A percentile compares a stretch with the other conserved stretches of the same genome.
These are phyloP conservation scores for Spilogale gracilis DNA, from an alignment of 2,113 vertebrate genomes.

Conservation along the genomic window DNA sequence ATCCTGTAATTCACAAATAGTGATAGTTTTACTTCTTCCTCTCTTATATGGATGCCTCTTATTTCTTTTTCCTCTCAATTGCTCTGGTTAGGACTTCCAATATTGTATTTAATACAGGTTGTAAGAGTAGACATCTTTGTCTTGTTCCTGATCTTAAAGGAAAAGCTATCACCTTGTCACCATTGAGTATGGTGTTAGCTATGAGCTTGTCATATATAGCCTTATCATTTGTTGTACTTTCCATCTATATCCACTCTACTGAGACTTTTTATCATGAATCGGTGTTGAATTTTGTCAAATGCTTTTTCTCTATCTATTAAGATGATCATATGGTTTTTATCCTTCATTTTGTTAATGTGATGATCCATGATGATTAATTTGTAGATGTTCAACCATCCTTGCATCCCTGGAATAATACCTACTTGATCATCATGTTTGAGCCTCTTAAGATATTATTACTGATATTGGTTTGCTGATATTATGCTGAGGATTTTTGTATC, in stretches of 20 bases:
- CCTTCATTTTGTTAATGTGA: background rate
- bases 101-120: background rate
- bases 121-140: background rate
- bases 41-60: background rate
- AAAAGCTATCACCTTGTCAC: background rate
- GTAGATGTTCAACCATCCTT: background rate
- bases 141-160: background rate
- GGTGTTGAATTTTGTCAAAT: background rate
- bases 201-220: background rate
- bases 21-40: background rate
- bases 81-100: background rate
- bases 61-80: background rate
- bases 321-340: background rate
- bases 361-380: background rate
- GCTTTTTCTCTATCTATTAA: background rate
- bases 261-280: background rate
- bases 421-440: background rate
- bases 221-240: background rate
- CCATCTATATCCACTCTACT: background rate
- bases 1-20: background rate
- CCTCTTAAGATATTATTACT: background rate
- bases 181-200: background rate
- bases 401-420: background rate
- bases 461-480: background rate
- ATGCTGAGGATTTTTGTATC: background rate